Percentiles rank a stretch among this genome's conserved stretches.
Conservation (phyloP, 2,113 vertebrate genomes). For the Apteryx mantelli region DNA sequence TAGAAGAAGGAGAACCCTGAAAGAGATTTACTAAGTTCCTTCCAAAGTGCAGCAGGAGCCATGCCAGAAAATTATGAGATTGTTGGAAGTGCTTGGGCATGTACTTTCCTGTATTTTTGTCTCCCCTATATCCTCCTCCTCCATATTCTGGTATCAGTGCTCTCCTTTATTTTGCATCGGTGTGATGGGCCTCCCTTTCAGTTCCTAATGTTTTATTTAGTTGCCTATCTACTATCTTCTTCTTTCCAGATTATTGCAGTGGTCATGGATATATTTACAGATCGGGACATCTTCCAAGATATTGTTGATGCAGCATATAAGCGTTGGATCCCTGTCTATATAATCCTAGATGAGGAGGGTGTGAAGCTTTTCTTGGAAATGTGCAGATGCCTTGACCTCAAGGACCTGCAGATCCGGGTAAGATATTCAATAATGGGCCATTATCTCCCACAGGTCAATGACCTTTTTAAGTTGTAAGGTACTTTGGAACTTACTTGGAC, state of each 20-base stretch:
- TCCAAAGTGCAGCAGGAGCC: neutral
- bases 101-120: neutral
- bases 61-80: neutral
- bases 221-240: neutral
- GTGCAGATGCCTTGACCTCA: slow-evolving; percentile 86
- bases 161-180: neutral
- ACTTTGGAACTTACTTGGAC: neutral
- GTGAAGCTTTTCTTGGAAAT: slow-evolving; percentile 91
- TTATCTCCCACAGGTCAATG: neutral
- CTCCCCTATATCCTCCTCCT: neutral
- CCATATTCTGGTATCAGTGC: neutral
- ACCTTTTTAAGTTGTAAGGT: neutral
- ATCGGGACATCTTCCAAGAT: slow-evolving; percentile 91
- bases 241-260: slow-evolving; percentile 88
- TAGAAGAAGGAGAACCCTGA: neutral
- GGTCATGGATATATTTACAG: slow-evolving; percentile 95
- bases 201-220: neutral
- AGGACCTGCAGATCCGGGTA: slow-evolving; percentile 84
- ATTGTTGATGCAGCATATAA: slow-evolving; percentile 87
- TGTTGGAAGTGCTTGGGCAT: neutral
- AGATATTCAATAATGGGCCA: neutral
- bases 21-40: neutral
- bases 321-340: slow-evolving; percentile 87
- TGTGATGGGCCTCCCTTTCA: neutral
- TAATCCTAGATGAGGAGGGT: slow-evolving; percentile 84